Conservation (phyloP, 2,797 vertebrate genomes). For the Lacerta viridis region DNA sequence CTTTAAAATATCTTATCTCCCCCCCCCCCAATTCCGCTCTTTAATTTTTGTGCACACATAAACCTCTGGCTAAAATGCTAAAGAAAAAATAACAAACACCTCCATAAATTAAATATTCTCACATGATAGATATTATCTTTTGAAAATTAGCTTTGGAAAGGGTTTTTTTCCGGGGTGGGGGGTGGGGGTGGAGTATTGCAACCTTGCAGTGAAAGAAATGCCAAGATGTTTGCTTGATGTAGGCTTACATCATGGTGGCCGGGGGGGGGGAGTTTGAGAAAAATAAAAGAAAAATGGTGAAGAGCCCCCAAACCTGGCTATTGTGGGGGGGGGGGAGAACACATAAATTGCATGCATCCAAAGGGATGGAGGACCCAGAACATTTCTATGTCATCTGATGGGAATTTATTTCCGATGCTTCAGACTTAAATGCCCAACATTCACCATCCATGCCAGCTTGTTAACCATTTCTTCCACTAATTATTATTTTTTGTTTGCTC, state of each 20-base stretch:
- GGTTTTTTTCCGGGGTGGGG: not conserved
- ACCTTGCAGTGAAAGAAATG: constrained; percentile 55
- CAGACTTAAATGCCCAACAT: no score
- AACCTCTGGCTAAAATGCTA: constrained; percentile 19
- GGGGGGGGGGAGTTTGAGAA: not conserved
- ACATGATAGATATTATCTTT: constrained; percentile 69
- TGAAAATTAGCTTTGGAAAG: constrained; percentile 71
- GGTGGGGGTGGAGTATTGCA: constrained; percentile 30
- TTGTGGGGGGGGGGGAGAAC: no score
- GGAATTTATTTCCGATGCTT: no score
- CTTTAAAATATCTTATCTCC: not conserved
- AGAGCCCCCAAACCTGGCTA: constrained; percentile 30
- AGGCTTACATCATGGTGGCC: not conserved
- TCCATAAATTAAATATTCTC: constrained; percentile 71
- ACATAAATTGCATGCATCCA: no score
- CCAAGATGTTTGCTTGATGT: constrained; percentile 35
- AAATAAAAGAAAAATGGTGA: constrained; percentile 50
- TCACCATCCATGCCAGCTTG: no score
- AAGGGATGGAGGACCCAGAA: no score
- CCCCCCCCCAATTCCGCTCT: no score
- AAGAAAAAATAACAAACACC: constrained; percentile 57
- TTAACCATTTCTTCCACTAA: no score
- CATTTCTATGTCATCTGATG: no score
- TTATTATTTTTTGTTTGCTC: no score
- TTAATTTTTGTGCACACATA: no score